Base-by-base conservation (phyloP, 1,140 invertebrate genomes). In the Drosophila takahashii region DNA sequence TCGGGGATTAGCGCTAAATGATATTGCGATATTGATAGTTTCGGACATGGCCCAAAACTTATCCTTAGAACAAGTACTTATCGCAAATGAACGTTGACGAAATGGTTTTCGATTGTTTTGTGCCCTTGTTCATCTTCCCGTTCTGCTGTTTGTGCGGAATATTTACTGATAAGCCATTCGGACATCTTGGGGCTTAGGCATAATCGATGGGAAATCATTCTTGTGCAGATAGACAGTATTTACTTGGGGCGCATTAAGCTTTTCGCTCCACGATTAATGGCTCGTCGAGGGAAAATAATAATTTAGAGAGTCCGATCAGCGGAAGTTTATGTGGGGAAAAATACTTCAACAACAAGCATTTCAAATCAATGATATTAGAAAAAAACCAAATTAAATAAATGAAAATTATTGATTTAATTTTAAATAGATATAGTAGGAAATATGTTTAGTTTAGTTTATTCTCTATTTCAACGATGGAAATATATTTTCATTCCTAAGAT, bases 1-100 rank as follows among this genome's bases (percentile, higher is more conserved):
- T 67, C 42, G 50, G 58, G 58, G 62, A 76, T 77, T 76, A 77
- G 74, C 66, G 62, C 37, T 57, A 75, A 76, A 75, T 58, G 53
- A 75, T 76, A 75, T 76, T 60, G 73, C 34, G 42, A 54, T 50
- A 61, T 66, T 58, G 62, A 76, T 67, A 77, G 71, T 76, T 77
- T 45, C 37, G n/a, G 65, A 50, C 51, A 74, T 52, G 15, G 42
- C 26, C 34, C 15, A 53, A 41, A 44, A 60, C 45, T 61, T 66
- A 54, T 42, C 52, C 50, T 1, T 36, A 42, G n/a, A 16, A 51
- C 34, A 45, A 75, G 61, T 52, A 75, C 73, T 75, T 67, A 54
- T 59, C 18, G 41, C 54, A 60, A 76, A 54, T 59, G 74, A 76
- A 56, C 61, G 61, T 59, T 76, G 74, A 76, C 70, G 44, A 53